Base-by-base conservation (phyloP, 2,888 invertebrate genomes). In the Dicycla oo region DNA sequence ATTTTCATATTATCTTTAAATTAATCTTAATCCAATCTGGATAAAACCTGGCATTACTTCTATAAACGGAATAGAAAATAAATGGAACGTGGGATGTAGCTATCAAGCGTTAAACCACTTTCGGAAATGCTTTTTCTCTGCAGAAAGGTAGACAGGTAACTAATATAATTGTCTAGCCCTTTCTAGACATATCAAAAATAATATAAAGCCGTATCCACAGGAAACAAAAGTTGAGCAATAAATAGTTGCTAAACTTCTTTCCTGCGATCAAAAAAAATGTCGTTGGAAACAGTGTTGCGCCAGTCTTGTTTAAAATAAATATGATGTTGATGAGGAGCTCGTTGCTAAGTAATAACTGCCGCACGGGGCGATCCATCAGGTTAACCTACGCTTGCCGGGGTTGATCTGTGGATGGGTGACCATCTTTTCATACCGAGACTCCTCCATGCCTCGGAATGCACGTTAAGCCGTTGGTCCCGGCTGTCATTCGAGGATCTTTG, bases 121-220 rank as follows among this genome's bases (percentile, higher is more conserved):
- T 81, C 69, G 58, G 64, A 58, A 77, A 66, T 63, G 65, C 26
- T 77, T 63, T 81, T 78, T 30, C 79, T 78, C 79, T 78, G 53
- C 64, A 54, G 82, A 65, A 81, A 78, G 69, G 63, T 58, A 57
- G 71, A 54, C 51, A 49, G 57, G 4, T 70, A 64, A 56, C 65
- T 54, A 56, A 65, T 40, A 58, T 78, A 63, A 78, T 69, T 67
- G 53, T 82, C 40, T 53, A 30, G 15, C 3, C 2, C 53, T 69
- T 66, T 73, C 63, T 64, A 67, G 56, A 60, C 30, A 79, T 82
- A 74, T 64, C 58, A 56, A 53, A 80, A 66, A 61, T 69, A 57
- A 57, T 75, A 49, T 63, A 75, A 20, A 67, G 2, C 13, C 0
- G 53, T 51, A 15, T 63, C 10, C 13, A 49, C 8, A 3, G 26